Conservation (phyloP, 2,113 vertebrate species). For the Esox niger region DNA sequence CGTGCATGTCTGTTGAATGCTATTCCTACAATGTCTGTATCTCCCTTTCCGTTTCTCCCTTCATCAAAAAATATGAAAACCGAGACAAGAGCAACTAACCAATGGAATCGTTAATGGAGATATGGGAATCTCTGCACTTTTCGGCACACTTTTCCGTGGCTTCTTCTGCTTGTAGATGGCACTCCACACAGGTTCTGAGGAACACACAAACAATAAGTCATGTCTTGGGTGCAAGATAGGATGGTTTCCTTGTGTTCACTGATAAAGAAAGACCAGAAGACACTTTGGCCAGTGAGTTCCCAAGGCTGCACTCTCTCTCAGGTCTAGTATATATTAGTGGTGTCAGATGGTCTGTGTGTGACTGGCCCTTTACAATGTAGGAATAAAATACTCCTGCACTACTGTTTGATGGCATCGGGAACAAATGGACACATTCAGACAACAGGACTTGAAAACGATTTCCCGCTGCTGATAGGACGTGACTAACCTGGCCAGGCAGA, state of each 20-base stretch:
- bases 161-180: constrained; percentile 79
- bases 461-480: constrained; percentile 44
- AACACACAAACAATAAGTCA: constrained; percentile 44
- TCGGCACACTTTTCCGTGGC: constrained; percentile 74
- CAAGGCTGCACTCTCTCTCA: constrained; percentile 41
- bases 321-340: constrained; percentile 51
- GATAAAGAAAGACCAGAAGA: constrained; percentile 37
- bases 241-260: constrained; percentile 32
- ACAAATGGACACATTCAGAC: constrained; percentile 58
- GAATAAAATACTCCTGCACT: constrained; percentile 59
- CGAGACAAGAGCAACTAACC: constrained; percentile 65
- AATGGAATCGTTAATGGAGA: constrained; percentile 77
- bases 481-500: constrained; percentile 30
- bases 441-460: constrained; percentile 51
- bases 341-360: constrained; percentile 54
- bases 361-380: constrained; percentile 61
- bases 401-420: constrained; percentile 55
- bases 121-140: constrained; percentile 80
- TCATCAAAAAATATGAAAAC: not conserved
- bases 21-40: not conserved
- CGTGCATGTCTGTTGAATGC: not conserved
- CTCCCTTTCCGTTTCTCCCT: not conserved
- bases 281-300: constrained; percentile 50
- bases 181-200: constrained; percentile 89
- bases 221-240: constrained; percentile 10